phyloP scores from a whole-genome alignment of 2,888 invertebrate species.

The Drosophila glabriapex region DNA sequence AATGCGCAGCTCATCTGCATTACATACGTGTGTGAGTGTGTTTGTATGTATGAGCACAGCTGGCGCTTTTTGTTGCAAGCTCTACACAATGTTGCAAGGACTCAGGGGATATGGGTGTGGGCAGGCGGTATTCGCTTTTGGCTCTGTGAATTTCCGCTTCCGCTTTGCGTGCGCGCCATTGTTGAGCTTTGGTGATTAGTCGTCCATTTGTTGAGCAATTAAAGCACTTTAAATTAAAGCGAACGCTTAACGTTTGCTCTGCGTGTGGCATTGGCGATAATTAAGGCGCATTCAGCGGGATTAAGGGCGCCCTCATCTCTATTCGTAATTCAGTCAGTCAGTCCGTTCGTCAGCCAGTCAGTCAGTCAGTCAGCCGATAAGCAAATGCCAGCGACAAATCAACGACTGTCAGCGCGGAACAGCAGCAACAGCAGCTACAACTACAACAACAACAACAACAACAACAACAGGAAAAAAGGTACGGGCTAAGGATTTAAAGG shows the following conservation, averaged over 20 bases:
- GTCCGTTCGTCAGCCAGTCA: slow-evolving; percentile 8
- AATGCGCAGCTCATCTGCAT: slow-evolving; percentile 72
- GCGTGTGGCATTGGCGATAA: slow-evolving; percentile 57
- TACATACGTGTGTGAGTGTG: slow-evolving; percentile 6
- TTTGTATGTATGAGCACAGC: slow-evolving; percentile 22
- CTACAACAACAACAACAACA: neutral
- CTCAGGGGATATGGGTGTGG: neutral
- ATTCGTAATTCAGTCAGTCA: slow-evolving; percentile 4
- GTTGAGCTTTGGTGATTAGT: slow-evolving; percentile 64
- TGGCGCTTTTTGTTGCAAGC: slow-evolving; percentile 53
- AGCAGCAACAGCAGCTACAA: neutral
- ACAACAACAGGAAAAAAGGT: slow-evolving; percentile 21
- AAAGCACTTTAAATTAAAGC: slow-evolving; percentile 72
- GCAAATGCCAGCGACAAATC: slow-evolving; percentile 60
- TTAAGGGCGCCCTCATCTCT: slow-evolving; percentile 44
- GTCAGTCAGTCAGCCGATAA: slow-evolving; percentile 41
- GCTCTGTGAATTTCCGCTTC: slow-evolving; percentile 61
- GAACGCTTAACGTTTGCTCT: slow-evolving; percentile 68
- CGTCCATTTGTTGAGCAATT: slow-evolving; percentile 75
- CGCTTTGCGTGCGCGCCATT: slow-evolving; percentile 58
- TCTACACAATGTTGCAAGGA: slow-evolving; percentile 54
- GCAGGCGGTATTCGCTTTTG: slow-evolving; percentile 30
- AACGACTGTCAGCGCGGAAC: slow-evolving; percentile 27
- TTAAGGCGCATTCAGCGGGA: slow-evolving; percentile 63
- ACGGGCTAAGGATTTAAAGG: slow-evolving; percentile 61